Conservation (phyloP, 1,140 invertebrate genomes). For the Panagrolaimus sp. region DNA sequence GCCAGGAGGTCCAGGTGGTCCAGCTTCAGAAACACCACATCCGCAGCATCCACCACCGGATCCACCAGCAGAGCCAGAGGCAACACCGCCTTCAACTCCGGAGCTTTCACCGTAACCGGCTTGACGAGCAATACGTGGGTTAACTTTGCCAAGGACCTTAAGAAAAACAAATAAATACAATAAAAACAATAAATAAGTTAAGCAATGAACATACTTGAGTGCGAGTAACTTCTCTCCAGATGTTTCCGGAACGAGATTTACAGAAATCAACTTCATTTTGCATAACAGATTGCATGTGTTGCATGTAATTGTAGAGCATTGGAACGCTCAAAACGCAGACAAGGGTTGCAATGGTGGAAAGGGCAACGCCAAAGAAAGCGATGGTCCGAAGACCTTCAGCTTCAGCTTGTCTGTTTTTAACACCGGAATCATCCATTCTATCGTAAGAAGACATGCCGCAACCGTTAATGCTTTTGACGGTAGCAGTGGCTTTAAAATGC, state of each 20-base stretch:
- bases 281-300: constrained; percentile 37
- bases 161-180: neutral
- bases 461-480: neutral
- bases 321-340: constrained; percentile 57
- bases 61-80: neutral
- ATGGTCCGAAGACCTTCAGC: constrained; percentile 19
- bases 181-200: neutral
- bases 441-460: constrained; percentile 12
- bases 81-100: constrained; percentile 14
- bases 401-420: constrained; percentile 1
- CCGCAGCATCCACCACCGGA: constrained; percentile 18
- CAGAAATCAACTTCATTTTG: constrained; percentile 41
- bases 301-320: constrained; percentile 57
- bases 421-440: constrained; percentile 14
- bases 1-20: constrained; percentile 37
- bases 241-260: constrained; percentile 40
- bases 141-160: constrained; percentile 29
- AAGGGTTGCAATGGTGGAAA: constrained; percentile 52
- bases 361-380: constrained; percentile 43
- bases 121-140: constrained; percentile 28
- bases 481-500: neutral
- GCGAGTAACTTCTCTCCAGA: constrained; percentile 41
- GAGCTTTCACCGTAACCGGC: constrained; percentile 21
- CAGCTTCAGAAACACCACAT: constrained; percentile 33
- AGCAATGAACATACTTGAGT: constrained; percentile 33